phyloP scores from a whole-genome alignment of 2,888 invertebrate species.

The Machimus atricapillus region DNA sequence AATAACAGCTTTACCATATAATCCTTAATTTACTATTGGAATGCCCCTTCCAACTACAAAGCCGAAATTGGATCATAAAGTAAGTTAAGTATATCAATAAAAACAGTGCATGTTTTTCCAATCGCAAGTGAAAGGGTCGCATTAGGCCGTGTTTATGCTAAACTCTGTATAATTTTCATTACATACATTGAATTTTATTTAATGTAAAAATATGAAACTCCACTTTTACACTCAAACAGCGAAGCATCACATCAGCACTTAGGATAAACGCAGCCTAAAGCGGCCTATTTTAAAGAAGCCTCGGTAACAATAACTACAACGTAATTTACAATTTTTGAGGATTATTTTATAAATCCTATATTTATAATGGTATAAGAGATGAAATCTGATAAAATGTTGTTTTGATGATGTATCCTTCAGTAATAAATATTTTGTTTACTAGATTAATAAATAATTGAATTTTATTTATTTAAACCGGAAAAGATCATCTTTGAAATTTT shows the following conservation, averaged over 20 bases:
- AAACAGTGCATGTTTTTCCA: not conserved
- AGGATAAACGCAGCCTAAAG: not conserved
- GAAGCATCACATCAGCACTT: not conserved
- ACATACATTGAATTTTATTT: not conserved
- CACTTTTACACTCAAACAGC: not conserved
- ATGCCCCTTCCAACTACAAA: not conserved
- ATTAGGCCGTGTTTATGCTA: not conserved
- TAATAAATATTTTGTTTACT: slow-evolving; percentile 36
- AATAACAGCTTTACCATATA: not conserved
- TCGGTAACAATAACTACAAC: not conserved
- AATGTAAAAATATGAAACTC: not conserved
- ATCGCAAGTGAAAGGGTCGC: not conserved
- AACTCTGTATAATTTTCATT: not conserved
- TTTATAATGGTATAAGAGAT: not conserved
- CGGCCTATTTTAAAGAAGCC: not conserved
- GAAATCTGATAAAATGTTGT: slow-evolving; percentile 11
- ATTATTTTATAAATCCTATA: slow-evolving; percentile 1
- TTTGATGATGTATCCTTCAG: slow-evolving; percentile 16
- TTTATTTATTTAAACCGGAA: not conserved
- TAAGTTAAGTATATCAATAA: not conserved
- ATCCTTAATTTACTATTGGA: not conserved
- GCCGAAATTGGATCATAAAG: not conserved
- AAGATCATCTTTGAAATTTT: no score
- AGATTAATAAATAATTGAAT: not conserved
- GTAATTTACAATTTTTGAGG: slow-evolving; percentile 5